phyloP scores from a whole-genome alignment of 2,888 invertebrate species.

The Pomacea canaliculata region DNA sequence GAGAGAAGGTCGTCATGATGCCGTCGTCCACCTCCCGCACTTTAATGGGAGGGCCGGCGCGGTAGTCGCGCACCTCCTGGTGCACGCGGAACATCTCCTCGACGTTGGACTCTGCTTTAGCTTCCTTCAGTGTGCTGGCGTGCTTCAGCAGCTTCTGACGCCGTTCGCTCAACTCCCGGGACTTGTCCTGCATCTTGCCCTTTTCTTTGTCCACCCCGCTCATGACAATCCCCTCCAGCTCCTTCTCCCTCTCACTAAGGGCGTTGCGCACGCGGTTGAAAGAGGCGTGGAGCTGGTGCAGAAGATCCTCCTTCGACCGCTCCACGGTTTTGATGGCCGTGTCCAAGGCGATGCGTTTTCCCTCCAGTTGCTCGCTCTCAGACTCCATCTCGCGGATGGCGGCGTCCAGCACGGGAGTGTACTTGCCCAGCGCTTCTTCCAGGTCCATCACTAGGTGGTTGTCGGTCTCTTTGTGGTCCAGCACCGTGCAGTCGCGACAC shows the following conservation, averaged over 20 bases:
- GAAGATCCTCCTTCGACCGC: conserved; percentile 35
- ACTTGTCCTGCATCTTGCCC: conserved; percentile 41
- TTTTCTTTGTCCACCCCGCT: conserved; percentile 45
- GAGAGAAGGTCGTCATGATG: conserved; percentile 43
- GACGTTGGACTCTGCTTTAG: conserved; percentile 45
- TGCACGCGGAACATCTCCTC: conserved; percentile 52
- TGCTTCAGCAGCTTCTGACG: conserved; percentile 20
- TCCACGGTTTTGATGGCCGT: conserved; percentile 43
- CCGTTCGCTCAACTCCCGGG: conserved; percentile 23
- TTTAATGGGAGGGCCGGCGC: conserved; percentile 43
- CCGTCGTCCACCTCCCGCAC: conserved; percentile 48
- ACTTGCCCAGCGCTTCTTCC: conserved; percentile 52
- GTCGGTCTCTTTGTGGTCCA: conserved; percentile 53
- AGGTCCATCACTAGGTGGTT: conserved; percentile 58
- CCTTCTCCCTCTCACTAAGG: conserved; percentile 52
- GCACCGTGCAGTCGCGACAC: conserved; percentile 59
- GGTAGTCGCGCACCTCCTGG: conserved; percentile 44
- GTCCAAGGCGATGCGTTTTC: conserved; percentile 47
- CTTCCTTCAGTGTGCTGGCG: conserved; percentile 34
- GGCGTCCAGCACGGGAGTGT: conserved; percentile 50
- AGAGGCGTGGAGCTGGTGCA: conserved; percentile 46
- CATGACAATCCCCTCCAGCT: conserved; percentile 47
- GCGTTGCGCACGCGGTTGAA: conserved; percentile 50
- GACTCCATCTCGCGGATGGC: conserved; percentile 50
- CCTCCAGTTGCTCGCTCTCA: conserved; percentile 44